Evolutionary conservation across 2,797 vertebrate genomes (phyloP), one percentile per base, ranked within the genome.

Genomic region (Acipenser ruthenus): DNA sequence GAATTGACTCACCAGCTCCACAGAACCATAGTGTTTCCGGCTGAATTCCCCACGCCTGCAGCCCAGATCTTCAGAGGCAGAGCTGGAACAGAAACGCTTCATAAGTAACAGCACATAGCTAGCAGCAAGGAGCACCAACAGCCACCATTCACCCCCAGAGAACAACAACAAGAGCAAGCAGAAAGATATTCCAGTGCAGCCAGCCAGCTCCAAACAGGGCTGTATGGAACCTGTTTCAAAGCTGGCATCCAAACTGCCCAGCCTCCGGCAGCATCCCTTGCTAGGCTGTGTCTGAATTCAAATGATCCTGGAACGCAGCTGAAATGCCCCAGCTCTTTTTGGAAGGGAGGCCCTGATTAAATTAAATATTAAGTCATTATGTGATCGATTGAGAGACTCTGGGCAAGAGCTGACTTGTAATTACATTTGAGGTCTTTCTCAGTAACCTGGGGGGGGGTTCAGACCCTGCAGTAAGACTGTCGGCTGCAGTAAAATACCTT

Each of bases 11-110:
- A 99, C 97, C 87, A 99, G 91, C 81, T 99, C 96, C 74, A 99
- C 96, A 8, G 96, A 99, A 80, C 96, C 96, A 58, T 99, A 99
- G 89, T 99, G 96, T 74, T 95, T 99, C 80, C 96, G 90, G 88
- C 96, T 99, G 88, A 99, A 99, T 82, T 98, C 96, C 79, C 96
- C 96, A 47, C 96, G 93, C 83, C 95, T 90, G 87, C 96, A 97
- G 81, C 96, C 96, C 89, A 99, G 87, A 84, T 99, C 96, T 90
- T 99, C 97, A 56, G 96, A 99, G 80, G 97, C 93, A 80, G 96
- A 99, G 87, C 97, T 99, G 92, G 71, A 95, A 95, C 53, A 91
- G 78, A 94, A 90, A 92, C 0, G 47, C 79, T 89, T 83, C 80
- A 84, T 88, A 80, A 90, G 84, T 73, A 78, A 58, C 55, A 4